Base-by-base conservation (phyloP, 2,888 invertebrate species). In the Eulithis prunata region DNA sequence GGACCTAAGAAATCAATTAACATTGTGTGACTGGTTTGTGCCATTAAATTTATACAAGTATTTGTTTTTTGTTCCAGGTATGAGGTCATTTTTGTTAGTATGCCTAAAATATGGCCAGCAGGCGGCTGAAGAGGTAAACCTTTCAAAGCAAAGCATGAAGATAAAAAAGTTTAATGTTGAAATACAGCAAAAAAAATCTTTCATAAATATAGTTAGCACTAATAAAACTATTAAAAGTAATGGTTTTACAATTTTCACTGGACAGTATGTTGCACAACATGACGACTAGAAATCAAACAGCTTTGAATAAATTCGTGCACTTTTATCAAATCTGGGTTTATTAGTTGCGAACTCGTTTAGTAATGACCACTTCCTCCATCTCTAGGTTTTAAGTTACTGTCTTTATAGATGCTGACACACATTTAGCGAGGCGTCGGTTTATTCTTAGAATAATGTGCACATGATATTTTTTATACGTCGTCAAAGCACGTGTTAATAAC, bases 281-380 rank as follows among this genome's bases (percentile, higher is more conserved):
- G 43, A 45, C 62, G 61, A 72, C 66, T 68, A 68, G 57, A 66
- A 66, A 59, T 74, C 64, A 61, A 66, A 57, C 54, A 43, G 55
- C 71, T 73, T 43, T 73, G 56, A 63, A 72, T 71, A 76, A 77
- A 72, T 76, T 66, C 64, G 65, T 73, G 52, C 60, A 63, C 72
- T 77, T 76, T 66, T 71, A 79, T 71, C 70, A 78, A 80, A 82
- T 78, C 74, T 74, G 75, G 77, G 78, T 86, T 86, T 83, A 85
- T 85, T 81, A 79, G 76, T 74, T 70, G 74, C 77, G 74, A 72
- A 72, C 78, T 78, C 74, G 72, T 86, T 83, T 79, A 78, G 78
- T 85, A 82, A 87, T 85, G 80, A 75, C 81, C 66, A 73, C 79
- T 86, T 87, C 88, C 84, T 83, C 75, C 77, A 79, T 75, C 77